These are phyloP conservation scores for Notamacropus eugenii DNA, from an alignment of 2,797 vertebrate genomes.

Conservation along the genomic window DNA sequence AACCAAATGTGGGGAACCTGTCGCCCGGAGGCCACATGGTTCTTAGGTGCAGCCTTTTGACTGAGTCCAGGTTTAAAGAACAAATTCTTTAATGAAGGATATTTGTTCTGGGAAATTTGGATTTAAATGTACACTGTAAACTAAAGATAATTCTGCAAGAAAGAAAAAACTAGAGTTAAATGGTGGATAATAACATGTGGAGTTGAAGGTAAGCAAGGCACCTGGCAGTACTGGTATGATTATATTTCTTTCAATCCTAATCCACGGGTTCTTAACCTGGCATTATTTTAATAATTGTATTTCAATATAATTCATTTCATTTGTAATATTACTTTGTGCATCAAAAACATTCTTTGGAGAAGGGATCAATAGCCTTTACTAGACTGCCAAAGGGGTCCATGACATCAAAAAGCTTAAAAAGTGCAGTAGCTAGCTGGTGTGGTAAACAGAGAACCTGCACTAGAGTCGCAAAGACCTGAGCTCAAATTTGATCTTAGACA, in stretches of 20 bases:
- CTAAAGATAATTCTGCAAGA: neutral
- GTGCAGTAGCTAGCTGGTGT: neutral
- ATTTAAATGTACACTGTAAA: neutral
- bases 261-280: neutral
- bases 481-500: neutral
- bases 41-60: too few relatives aligned
- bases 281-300: neutral
- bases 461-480: neutral
- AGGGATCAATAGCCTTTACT: neutral
- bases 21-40: too few relatives aligned
- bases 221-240: neutral
- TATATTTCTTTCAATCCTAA: neutral
- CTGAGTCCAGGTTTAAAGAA: too few relatives aligned
- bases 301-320: neutral
- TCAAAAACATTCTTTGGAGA: neutral
- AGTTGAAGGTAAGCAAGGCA: neutral
- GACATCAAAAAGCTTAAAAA: neutral
- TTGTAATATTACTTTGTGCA: neutral
- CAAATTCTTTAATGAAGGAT: too few relatives aligned
- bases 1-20: neutral
- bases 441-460: rapidly evolving
- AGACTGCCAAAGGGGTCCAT: neutral
- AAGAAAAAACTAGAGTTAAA: neutral
- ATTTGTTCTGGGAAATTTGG: too few relatives aligned
- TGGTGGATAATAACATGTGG: neutral